Evolutionary conservation across 2,113 vertebrate species (phyloP), one percentile per base, ranked within the genome.

Genomic region (Gymnogyps californianus): DNA sequence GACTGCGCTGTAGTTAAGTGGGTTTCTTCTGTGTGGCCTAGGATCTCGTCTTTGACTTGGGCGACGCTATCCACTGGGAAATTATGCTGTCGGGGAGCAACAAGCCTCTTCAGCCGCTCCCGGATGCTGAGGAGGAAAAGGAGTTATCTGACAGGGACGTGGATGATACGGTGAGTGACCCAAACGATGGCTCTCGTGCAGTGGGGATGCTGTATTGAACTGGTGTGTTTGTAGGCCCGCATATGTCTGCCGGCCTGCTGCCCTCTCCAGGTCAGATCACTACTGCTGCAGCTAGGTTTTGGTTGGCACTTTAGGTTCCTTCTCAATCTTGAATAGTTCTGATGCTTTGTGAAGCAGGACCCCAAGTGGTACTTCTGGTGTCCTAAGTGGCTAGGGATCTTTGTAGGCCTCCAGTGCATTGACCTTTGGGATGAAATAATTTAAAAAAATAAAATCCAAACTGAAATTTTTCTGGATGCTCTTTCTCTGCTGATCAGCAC

Each of bases 41-140:
- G 99, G 98, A 98, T 22, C 90, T 99, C 97, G 29, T 82, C 83
- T 99, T 98, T 96, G 98, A 99, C 96, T 97, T 99, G 89, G 97
- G 98, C 16, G 98, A 99, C 42, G 8, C 97, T 4, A 54, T 97
- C 38, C 52, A 52, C 75, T 99, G 99, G 99, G 99, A 99, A 96
- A 94, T 98, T 3, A 77, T 99, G 97, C 96, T 99, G 32, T 54
- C 86, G 47, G 96, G 93, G 25, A 91, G 91, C 0, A 94, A 89
- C 1, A 90, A 97, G 57, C 86, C 93, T 36, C 59, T 90, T 28
- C 78, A 98, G 40, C 84, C 81, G 26, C 25, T 94, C 57, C 46
- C 95, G 8, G 95, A 96, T 18, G 79, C 90, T 55, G 95, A 98
- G 2, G 93, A 97, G 1, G 87, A 96, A 5, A 87, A 66, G 3